Base-by-base conservation (phyloP, 1,140 invertebrate species). In the Ooceraea biroi region DNA sequence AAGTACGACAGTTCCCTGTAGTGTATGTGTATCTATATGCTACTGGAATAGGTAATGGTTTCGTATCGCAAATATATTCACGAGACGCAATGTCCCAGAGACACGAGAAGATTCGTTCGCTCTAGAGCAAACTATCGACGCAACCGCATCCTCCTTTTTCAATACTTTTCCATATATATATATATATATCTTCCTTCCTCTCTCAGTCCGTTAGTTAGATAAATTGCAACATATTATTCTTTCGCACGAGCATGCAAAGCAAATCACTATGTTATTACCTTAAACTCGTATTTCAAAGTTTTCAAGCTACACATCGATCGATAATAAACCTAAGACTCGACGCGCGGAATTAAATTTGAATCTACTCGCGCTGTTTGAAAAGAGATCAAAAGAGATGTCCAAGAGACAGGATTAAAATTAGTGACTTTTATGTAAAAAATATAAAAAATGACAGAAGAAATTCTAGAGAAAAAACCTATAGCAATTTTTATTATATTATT, bases 141-240 rank as follows among this genome's bases (percentile, higher is more conserved):
- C 60, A 66, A 66, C 48, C 17, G 48, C 3, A 77, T 55, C 19
- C 11, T 77, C 19, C 17, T 46, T 44, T 55, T 77, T 66, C 14
- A 19, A 52, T 77, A 77, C 52, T 66, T 52, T 14, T 27, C 74
- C 19, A 52, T 55, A 5, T 77, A 77, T 10, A 19, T 12, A 3
- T 10, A 52, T 55, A 5, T 77, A 77, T 10, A 19, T 12, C 3
- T 10, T 77, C 52, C 48, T 27, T 48, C 3, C 10, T 77, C 52
- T 63, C 44, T 48, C 58, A 77, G 46, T 77, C 30, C 41, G 17
- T 76, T 65, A 77, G 19, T 36, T 77, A 66, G 46, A 41, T 46
- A 77, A 77, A 66, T 30, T 66, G 19, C 30, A 22, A 77, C 19
- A 36, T 25, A 76, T 76, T 76, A 63, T 65, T 76, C 58, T 36